A percentile compares a stretch with the other conserved stretches of the same genome.
Conservation (phyloP, 2,113 vertebrate genomes). For the Copsychus sechellarum region DNA sequence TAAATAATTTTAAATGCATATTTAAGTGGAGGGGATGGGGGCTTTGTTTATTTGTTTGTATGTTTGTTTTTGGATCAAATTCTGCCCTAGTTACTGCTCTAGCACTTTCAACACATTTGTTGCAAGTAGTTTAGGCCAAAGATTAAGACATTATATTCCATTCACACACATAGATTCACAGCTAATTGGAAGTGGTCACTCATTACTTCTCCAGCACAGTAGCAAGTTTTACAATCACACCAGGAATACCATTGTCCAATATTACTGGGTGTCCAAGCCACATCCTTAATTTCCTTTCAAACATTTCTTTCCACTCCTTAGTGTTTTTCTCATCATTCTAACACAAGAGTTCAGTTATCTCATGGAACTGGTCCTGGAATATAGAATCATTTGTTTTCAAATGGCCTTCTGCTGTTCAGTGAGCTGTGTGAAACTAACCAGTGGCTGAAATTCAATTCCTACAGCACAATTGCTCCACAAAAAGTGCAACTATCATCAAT, state of each 20-base stretch:
- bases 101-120: neutral
- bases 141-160: neutral
- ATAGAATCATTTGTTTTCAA: slow-evolving; percentile 14
- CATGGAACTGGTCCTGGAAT: neutral
- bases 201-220: neutral
- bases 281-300: neutral
- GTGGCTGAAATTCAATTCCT: neutral
- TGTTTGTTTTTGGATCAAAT: neutral
- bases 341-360: neutral
- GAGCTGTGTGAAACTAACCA: neutral
- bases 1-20: neutral
- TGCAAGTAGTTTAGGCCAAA: neutral
- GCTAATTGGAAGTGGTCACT: neutral
- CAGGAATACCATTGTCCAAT: neutral
- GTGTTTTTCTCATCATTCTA: neutral
- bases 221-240: neutral
- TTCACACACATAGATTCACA: neutral
- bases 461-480: neutral
- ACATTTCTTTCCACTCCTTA: neutral
- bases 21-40: accelerated
- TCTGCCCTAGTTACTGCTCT: neutral
- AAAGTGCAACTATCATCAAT: neutral
- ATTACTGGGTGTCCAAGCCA: neutral
- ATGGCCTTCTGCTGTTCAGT: neutral
- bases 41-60: neutral